Percentiles rank a stretch among this genome's conserved stretches.
Conservation (phyloP, 1,140 invertebrate species). For the Lysiphlebus fabarum region DNA sequence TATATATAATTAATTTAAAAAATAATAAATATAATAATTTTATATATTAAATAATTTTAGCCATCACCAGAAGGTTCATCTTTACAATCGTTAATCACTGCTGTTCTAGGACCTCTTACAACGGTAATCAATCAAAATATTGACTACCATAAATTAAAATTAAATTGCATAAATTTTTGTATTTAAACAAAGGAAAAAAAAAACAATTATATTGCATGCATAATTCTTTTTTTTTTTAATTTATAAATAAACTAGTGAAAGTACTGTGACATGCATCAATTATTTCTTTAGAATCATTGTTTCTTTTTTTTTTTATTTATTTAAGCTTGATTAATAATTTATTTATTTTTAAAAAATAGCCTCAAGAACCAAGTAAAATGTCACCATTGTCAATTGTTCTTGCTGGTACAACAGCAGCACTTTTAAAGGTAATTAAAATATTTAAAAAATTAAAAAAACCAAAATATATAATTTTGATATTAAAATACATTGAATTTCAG, state of each 20-base stretch:
- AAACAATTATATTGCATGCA: conserved; percentile 6
- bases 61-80: conserved; percentile 37
- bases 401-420: conserved; percentile 38
- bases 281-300: conserved; percentile 4
- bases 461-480: conserved; percentile 13
- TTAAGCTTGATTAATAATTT: background rate
- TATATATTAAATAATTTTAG: conserved; percentile 29
- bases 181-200: conserved; percentile 3
- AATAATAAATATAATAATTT: conserved; percentile 1
- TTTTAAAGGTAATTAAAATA: conserved; percentile 44
- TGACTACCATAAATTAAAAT: conserved; percentile 12
- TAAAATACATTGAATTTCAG: conserved; percentile 26
- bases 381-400: conserved; percentile 39
- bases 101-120: conserved; percentile 36
- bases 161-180: conserved; percentile 1
- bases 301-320: conserved; percentile 8
- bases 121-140: conserved; percentile 32
- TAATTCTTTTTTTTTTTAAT: background rate
- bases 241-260: conserved; percentile 11
- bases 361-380: conserved; percentile 37
- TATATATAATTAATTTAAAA: background rate
- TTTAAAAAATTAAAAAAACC: background rate
- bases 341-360: conserved; percentile 32
- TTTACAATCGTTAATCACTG: conserved; percentile 28
- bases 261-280: conserved; percentile 11